Conservation (phyloP, 2,888 invertebrate genomes). For the Dusona sp. region DNA sequence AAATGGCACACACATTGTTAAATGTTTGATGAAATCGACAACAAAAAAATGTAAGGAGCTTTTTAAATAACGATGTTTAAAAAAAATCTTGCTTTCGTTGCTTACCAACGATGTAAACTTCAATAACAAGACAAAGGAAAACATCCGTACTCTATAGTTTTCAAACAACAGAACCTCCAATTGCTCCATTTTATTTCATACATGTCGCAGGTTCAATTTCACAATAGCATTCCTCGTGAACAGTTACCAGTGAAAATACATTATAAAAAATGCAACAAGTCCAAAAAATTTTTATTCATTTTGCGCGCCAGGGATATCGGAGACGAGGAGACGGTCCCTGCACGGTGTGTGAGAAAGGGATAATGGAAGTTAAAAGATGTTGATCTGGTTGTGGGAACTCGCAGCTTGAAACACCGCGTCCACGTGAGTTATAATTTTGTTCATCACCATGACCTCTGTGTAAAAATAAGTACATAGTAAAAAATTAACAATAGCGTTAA, state of each 20-base stretch:
- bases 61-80: not conserved
- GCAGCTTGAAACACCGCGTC: conserved; percentile 2
- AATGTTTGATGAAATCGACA: not conserved
- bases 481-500: conserved; percentile 4
- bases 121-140: not conserved
- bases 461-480: not conserved
- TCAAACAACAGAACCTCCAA: not conserved
- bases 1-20: no score
- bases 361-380: conserved; percentile 22
- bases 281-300: conserved; percentile 17
- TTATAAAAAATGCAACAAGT: not conserved
- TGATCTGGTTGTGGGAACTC: conserved; percentile 36
- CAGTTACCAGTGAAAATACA: not conserved
- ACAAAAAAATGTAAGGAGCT: not conserved
- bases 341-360: conserved; percentile 14
- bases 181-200: not conserved
- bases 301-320: not conserved
- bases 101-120: not conserved
- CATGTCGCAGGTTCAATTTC: not conserved
- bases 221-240: not conserved
- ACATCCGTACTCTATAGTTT: not conserved
- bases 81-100: not conserved
- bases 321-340: conserved; percentile 15
- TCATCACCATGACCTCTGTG: not conserved
- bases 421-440: conserved; percentile 25